These are phyloP conservation scores for Osmerus mordax DNA, from an alignment of 2,113 vertebrate species.

Conservation along the genomic window DNA sequence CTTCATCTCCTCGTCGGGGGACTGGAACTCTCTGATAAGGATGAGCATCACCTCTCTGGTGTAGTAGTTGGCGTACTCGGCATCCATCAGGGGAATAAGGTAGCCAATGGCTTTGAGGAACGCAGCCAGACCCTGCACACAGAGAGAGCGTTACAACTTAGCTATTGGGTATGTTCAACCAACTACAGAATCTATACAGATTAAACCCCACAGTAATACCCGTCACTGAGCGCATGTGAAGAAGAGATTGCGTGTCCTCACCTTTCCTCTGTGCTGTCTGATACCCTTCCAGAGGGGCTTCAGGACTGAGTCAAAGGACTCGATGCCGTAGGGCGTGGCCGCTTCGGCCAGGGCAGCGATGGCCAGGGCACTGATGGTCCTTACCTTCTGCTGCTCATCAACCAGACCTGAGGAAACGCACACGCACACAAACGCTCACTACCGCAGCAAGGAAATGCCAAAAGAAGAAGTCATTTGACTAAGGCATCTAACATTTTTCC, in stretches of 20 bases:
- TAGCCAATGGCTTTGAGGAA: slow-evolving; percentile 99
- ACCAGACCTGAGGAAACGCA: slow-evolving; percentile 80
- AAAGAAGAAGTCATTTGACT: too few species aligned
- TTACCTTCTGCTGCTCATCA: slow-evolving; percentile 98
- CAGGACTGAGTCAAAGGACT: slow-evolving; percentile 97
- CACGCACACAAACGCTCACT: neutral
- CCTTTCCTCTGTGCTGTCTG: slow-evolving; percentile 98
- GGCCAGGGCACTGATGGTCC: slow-evolving; percentile 96
- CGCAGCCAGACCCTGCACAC: slow-evolving; percentile 88
- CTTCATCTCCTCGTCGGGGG: slow-evolving; percentile 99
- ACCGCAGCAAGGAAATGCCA: too few species aligned
- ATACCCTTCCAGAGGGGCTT: slow-evolving; percentile 99
- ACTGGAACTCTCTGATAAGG: slow-evolving; percentile 98
- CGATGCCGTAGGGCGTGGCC: slow-evolving; percentile 96
- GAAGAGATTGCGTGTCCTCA: slow-evolving; percentile 39
- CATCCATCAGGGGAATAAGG: slow-evolving; percentile 97
- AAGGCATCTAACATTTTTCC: too few species aligned
- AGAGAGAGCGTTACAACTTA: neutral
- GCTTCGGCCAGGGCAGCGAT: slow-evolving; percentile 97
- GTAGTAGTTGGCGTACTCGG: slow-evolving; percentile 98
- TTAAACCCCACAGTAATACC: neutral
- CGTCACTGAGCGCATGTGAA: neutral
- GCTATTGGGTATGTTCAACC: neutral
- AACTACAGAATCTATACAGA: neutral
- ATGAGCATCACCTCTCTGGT: slow-evolving; percentile 99